These are phyloP conservation scores for Machimus atricapillus DNA, from an alignment of 2,888 invertebrate genomes.

Conservation along the genomic window DNA sequence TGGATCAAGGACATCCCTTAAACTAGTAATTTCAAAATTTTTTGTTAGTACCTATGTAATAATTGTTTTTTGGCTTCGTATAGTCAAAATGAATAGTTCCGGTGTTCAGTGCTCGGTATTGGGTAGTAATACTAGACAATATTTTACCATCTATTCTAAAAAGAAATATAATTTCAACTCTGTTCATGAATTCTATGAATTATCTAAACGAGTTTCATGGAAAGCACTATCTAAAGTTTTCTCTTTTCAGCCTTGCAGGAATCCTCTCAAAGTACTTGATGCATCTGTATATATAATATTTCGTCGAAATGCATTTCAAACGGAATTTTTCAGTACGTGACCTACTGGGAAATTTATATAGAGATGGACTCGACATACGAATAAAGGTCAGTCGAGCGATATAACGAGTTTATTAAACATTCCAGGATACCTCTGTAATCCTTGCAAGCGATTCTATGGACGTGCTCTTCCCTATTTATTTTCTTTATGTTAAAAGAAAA, in stretches of 20 bases:
- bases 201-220: neutral
- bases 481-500: neutral
- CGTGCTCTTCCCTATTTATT: neutral
- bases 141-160: neutral
- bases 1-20: too few species aligned
- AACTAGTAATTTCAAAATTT: too few species aligned
- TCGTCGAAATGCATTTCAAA: neutral
- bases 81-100: too few species aligned
- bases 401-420: neutral
- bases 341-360: neutral
- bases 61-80: too few species aligned
- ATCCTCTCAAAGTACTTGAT: neutral
- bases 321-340: neutral
- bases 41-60: too few species aligned
- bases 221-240: neutral
- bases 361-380: neutral
- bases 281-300: neutral
- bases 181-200: neutral
- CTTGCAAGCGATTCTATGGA: neutral
- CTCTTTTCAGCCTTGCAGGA: neutral
- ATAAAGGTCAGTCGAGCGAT: neutral
- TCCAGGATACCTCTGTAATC: neutral
- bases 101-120: too few species aligned
- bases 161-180: neutral
- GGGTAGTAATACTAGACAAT: too few species aligned